A percentile compares a stretch with the other conserved stretches of the same genome.
These are phyloP conservation scores for Trissolcus basalis DNA, from an alignment of 1,140 invertebrate genomes.

Conservation along the genomic window DNA sequence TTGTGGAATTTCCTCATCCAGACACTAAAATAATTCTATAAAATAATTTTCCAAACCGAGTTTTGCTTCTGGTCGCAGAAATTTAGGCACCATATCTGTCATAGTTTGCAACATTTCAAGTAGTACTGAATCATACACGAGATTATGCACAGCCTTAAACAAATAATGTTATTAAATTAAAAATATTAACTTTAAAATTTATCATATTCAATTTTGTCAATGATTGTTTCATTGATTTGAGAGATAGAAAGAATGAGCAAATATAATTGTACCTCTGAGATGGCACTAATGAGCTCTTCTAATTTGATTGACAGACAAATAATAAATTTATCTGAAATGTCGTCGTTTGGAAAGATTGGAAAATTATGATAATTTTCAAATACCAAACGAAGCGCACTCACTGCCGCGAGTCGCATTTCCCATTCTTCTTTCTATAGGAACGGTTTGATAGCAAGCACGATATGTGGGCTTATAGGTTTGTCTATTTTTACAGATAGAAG, in stretches of 20 bases:
- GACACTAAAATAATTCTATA: constrained; percentile 61
- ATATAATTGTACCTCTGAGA: constrained; percentile 55
- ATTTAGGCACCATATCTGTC: constrained; percentile 45
- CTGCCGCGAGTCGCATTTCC: constrained; percentile 68
- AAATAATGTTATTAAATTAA: not conserved
- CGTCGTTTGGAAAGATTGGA: constrained; percentile 58
- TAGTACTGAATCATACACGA: constrained; percentile 59
- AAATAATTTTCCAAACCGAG: constrained; percentile 64
- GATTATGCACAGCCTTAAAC: constrained; percentile 61
- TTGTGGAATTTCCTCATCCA: constrained; percentile 64
- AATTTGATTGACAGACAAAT: constrained; percentile 69
- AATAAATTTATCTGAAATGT: constrained; percentile 67
- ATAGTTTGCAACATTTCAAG: constrained; percentile 61
- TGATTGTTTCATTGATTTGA: no score
- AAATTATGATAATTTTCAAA: constrained; percentile 64
- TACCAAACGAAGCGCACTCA: constrained; percentile 62
- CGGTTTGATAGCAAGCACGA: constrained; percentile 68
- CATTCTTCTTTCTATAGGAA: constrained; percentile 71
- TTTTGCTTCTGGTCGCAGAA: constrained; percentile 53
- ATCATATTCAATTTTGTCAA: no score
- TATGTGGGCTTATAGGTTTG: constrained; percentile 64
- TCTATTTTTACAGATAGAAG: constrained; percentile 63
- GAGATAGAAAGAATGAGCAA: no score
- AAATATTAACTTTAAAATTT: no score
- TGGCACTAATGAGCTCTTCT: constrained; percentile 61